These are phyloP conservation scores for Chaetogeoica ovagalla DNA, from an alignment of 2,888 invertebrate species.

Conservation along the genomic window DNA sequence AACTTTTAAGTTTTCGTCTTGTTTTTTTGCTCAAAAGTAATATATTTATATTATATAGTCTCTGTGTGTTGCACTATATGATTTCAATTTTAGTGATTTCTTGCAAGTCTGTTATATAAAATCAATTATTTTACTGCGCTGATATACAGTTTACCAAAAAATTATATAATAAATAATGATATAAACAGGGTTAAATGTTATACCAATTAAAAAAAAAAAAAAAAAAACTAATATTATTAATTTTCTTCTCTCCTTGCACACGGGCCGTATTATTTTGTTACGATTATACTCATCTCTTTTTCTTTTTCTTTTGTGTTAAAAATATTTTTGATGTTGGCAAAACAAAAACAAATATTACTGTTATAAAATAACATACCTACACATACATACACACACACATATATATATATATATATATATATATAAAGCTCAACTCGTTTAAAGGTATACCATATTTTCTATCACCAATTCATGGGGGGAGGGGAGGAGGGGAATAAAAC, in stretches of 20 bases:
- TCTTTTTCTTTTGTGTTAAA: not conserved
- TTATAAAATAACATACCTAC: not conserved
- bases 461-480: not conserved
- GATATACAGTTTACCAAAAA: conserved; percentile 35
- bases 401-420: no score
- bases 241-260: conserved; percentile 8
- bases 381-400: no score
- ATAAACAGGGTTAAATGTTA: conserved; percentile 50
- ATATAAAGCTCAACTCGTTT: conserved; percentile 4
- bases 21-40: conserved; percentile 51
- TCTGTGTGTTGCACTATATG: conserved; percentile 33
- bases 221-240: conserved; percentile 12
- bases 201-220: conserved; percentile 29
- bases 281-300: not conserved
- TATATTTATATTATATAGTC: not conserved
- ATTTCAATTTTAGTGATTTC: conserved; percentile 48
- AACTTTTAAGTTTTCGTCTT: conserved; percentile 42
- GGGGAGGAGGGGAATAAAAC: not conserved
- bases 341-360: conserved; percentile 4
- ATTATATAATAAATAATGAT: conserved; percentile 25
- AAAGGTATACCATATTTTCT: conserved; percentile 21
- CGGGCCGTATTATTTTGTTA: conserved; percentile 27
- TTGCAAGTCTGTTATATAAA: conserved; percentile 37
- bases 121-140: conserved; percentile 37
- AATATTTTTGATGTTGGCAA: conserved; percentile 42